Base-by-base conservation (phyloP, 2,888 invertebrate species). In the Nymphalis c-album region DNA sequence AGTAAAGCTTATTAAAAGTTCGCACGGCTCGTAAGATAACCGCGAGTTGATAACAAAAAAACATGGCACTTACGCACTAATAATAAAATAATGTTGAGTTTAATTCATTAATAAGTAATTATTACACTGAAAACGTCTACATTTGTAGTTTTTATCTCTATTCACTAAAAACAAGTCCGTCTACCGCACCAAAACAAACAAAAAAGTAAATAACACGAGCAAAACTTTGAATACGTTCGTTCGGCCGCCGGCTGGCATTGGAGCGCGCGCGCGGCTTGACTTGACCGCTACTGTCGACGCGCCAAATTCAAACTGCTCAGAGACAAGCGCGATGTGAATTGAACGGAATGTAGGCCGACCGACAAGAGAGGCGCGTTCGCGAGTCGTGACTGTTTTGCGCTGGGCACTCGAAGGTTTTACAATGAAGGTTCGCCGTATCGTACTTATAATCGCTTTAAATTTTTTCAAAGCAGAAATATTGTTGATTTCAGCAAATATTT, bases 301-400 rank as follows among this genome's bases (percentile, higher is more conserved):
- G 91, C 90, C 86, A 91, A 91, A 83, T 91, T 90, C 85, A 84
- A 91, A 91, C 87, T 86, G 85, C 55, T 18, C 10, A 13, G 57
- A 63, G 67, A 64, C 69, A 50, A 71, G 70, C 68, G 74, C 74
- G 73, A 74, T 67, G 67, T 60, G 63, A n/a, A n/a, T n/a, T n/a
- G n/a, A 72, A 60, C 69, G 71, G 70, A 74, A 74, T 74, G 71
- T 73, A 68, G 73, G 71, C 69, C 73, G 71, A 68, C 60, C 22
- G 59, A 48, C 63, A 63, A 67, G 59, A 45, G 64, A 71, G 47
- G 60, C 65, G 65, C 59, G 60, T 57, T 68, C 67, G 63, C 72
- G 71, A 69, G 46, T 67, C 61, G 63, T 71, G 71, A 69, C 63
- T 60, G 68, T 66, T 71, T 69, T 60, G 64, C 46, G 57, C 67